Conservation (phyloP, 2,888 invertebrate species). For the Lithosia quadra region DNA sequence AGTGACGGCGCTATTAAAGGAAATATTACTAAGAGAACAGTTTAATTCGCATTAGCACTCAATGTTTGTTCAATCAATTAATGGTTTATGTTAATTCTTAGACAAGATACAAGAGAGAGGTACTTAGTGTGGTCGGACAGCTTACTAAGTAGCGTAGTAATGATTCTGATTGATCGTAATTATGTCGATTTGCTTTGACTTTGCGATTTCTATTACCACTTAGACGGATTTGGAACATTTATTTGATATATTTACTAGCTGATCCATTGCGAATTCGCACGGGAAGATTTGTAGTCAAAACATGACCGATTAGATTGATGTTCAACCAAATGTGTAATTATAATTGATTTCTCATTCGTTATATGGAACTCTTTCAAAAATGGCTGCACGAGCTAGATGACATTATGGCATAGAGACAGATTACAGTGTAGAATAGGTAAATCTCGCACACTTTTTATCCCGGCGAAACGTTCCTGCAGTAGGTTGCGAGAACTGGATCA, state of each 20-base stretch:
- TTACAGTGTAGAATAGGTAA: neutral
- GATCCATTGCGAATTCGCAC: neutral
- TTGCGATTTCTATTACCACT: slow-evolving; percentile 1
- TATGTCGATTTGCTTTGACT: neutral
- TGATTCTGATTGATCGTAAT: slow-evolving; percentile 7
- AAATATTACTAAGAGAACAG: neutral
- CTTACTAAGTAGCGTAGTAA: neutral
- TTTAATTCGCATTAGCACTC: slow-evolving; percentile 10
- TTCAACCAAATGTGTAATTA: neutral
- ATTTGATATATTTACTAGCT: neutral
- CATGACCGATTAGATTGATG: neutral
- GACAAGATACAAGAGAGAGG: slow-evolving; percentile 1
- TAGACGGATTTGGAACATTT: neutral
- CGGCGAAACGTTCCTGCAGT: too few relatives aligned
- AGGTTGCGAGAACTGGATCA: too few relatives aligned
- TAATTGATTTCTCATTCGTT: neutral
- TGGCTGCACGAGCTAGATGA: neutral
- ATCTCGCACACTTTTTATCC: too few relatives aligned
- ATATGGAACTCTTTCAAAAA: too few relatives aligned
- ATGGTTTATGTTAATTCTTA: slow-evolving; percentile 20
- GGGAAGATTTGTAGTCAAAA: neutral
- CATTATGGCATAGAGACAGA: neutral
- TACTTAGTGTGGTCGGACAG: slow-evolving; percentile 11
- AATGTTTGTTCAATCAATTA: slow-evolving; percentile 16
- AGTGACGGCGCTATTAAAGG: neutral